These are phyloP conservation scores for Ceratina australensis DNA, from an alignment of 1,140 invertebrate species.

Conservation along the genomic window DNA sequence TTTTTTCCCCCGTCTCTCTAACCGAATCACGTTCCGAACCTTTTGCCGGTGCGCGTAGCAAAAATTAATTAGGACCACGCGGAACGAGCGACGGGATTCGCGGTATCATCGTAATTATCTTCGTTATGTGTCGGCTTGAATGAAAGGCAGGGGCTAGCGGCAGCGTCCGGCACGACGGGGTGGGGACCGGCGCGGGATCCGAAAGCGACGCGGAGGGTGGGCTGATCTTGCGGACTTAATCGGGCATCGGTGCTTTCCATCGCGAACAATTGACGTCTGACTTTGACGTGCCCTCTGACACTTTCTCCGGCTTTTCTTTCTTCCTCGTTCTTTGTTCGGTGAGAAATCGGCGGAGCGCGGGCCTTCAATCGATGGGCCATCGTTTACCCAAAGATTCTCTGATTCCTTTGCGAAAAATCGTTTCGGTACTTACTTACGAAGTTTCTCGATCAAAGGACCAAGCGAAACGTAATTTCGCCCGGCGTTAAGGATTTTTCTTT, in stretches of 20 bases:
- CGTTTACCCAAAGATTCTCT: not conserved
- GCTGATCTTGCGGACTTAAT: slow-evolving; percentile 46
- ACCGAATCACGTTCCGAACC: not conserved
- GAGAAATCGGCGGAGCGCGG: slow-evolving; percentile 20
- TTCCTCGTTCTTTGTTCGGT: slow-evolving; percentile 32
- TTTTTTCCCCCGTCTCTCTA: not conserved
- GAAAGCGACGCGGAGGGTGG: slow-evolving; percentile 33
- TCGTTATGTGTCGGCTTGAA: slow-evolving; percentile 9
- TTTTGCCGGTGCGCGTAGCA: not conserved
- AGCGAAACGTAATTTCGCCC: not conserved
- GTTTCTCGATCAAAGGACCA: not conserved
- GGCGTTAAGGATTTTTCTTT: not conserved
- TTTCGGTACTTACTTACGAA: not conserved
- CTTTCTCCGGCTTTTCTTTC: slow-evolving; percentile 40
- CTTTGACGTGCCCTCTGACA: slow-evolving; percentile 45
- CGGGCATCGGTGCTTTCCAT: slow-evolving; percentile 44
- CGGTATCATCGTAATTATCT: slow-evolving; percentile 9
- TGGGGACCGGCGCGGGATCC: slow-evolving; percentile 4
- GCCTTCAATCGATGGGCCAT: slow-evolving; percentile 26
- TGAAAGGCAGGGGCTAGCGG: slow-evolving; percentile 6
- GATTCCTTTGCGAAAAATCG: not conserved
- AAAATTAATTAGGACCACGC: too few species aligned
- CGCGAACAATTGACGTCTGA: slow-evolving; percentile 47
- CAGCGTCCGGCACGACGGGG: too few species aligned
- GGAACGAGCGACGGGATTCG: not conserved